Percentiles rank a stretch among this genome's conserved stretches.
phyloP scores from a whole-genome alignment of 2,113 vertebrate genomes.

The Crotalus viridis region DNA sequence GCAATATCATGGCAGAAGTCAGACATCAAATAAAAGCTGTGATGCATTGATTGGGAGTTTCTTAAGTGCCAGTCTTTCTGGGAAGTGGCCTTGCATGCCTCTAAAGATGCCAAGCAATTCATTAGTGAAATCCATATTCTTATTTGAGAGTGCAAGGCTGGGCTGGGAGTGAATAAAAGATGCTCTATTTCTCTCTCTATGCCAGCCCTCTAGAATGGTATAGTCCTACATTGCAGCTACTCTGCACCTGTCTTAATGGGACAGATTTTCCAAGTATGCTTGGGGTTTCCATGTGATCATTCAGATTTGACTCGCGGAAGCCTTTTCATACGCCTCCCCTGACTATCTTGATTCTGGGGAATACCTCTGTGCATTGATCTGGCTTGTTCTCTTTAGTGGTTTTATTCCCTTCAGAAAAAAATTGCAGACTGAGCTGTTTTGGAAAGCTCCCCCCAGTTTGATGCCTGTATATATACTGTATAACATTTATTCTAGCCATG shows the following conservation, averaged over 20 bases:
- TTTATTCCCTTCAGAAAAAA: neutral
- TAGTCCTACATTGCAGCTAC: neutral
- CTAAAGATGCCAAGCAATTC: neutral
- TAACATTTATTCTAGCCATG: neutral
- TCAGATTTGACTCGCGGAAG: neutral
- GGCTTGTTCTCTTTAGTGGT: neutral
- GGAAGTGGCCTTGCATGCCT: neutral
- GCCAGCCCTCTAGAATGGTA: neutral
- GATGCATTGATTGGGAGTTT: neutral
- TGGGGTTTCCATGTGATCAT: no score
- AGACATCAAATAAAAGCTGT: neutral
- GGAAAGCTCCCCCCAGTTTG: neutral
- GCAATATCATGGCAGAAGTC: neutral
- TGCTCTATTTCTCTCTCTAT: neutral
- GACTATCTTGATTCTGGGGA: neutral
- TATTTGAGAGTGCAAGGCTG: neutral
- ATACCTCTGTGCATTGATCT: neutral
- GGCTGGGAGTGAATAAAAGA: neutral
- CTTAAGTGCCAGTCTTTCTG: neutral
- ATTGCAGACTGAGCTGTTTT: neutral
- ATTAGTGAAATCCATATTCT: neutral
- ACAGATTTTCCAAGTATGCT: neutral
- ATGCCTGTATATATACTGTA: neutral
- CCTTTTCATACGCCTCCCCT: neutral
- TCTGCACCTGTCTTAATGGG: neutral